phyloP scores from a whole-genome alignment of 2,797 vertebrate genomes.

The Mormyrops boulengeri region DNA sequence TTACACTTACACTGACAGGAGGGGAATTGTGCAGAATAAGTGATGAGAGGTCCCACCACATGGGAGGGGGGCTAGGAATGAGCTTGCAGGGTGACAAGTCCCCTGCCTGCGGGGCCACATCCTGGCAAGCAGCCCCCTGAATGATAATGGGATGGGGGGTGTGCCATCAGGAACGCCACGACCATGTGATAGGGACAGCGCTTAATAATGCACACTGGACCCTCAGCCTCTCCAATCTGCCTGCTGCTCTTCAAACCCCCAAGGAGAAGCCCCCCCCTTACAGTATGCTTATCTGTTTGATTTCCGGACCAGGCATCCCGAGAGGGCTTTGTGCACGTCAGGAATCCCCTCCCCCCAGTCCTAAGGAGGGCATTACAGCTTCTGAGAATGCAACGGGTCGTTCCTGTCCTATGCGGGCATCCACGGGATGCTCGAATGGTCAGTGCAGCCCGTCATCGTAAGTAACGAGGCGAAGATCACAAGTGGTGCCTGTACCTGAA shows the following conservation, averaged over 20 bases:
- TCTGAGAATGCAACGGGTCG: not conserved
- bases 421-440: not conserved
- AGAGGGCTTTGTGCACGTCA: not conserved
- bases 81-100: not conserved
- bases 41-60: not conserved
- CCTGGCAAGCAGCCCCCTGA: not conserved
- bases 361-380: not conserved
- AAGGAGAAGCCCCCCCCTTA: not conserved
- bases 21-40: constrained; percentile 11
- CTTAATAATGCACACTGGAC: not conserved
- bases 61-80: not conserved
- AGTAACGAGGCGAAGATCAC: not conserved
- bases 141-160: not conserved
- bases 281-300: not conserved
- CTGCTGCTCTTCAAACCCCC: not conserved
- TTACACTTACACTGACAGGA: not conserved
- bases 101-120: not conserved
- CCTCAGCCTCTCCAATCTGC: not conserved
- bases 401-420: not conserved
- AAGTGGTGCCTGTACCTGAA: not conserved
- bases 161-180: not conserved
- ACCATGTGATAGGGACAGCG: not conserved
- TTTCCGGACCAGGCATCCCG: not conserved
- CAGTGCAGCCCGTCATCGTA: not conserved
- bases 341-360: not conserved